A percentile compares a stretch with the other conserved stretches of the same genome.
phyloP scores from a whole-genome alignment of 2,888 invertebrate species.

The Phengaris arion region DNA sequence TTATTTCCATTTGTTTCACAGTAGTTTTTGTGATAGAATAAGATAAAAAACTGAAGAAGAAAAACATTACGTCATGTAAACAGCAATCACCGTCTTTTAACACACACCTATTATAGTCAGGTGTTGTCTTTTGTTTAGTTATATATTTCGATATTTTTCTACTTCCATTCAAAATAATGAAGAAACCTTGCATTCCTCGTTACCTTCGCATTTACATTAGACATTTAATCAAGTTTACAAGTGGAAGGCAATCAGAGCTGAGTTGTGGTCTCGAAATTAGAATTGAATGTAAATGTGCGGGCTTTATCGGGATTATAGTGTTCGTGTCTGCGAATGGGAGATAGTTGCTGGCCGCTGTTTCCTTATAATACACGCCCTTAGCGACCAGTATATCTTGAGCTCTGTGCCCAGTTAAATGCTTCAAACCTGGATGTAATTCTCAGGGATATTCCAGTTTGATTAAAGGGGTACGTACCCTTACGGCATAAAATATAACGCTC shows the following conservation, averaged over 20 bases:
- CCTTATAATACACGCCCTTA: constrained; percentile 56
- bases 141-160: too few relatives aligned
- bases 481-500: too few relatives aligned
- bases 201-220: constrained; percentile 18
- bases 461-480: neutral
- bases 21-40: too few relatives aligned
- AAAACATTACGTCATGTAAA: too few relatives aligned
- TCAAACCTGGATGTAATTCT: neutral
- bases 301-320: constrained; percentile 81
- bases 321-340: constrained; percentile 72
- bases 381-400: constrained; percentile 46
- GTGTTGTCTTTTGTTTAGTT: too few relatives aligned
- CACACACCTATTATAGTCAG: too few relatives aligned
- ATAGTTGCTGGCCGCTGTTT: constrained; percentile 68
- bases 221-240: constrained; percentile 71
- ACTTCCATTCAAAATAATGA: neutral
- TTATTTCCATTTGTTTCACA: neutral
- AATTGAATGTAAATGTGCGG: constrained; percentile 81
- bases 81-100: too few relatives aligned
- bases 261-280: constrained; percentile 75
- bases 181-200: neutral
- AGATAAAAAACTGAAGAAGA: too few relatives aligned
- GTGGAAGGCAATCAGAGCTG: constrained; percentile 71
- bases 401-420: constrained; percentile 35
- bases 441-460: neutral